phyloP scores from a whole-genome alignment of 2,113 vertebrate species.

The Ochotona curzoniae region DNA sequence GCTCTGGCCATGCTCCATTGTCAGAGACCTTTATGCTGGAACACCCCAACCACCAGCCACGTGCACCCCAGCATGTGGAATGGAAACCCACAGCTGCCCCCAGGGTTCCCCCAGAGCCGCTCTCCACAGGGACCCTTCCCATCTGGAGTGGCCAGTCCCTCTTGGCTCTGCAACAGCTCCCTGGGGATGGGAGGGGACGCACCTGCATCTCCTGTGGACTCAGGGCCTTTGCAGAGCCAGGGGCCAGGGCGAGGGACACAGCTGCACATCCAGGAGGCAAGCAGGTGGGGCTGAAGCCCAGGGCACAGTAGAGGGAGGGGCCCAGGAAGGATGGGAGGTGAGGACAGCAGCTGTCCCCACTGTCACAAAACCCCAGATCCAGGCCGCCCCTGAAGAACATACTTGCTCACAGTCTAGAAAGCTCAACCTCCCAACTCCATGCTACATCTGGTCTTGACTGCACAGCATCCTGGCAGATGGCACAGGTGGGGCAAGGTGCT shows the following conservation, averaged over 20 bases:
- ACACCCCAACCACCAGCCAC: background rate
- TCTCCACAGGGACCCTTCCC: background rate
- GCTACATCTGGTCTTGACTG: too few relatives aligned
- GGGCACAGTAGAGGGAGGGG: background rate
- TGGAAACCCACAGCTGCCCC: background rate
- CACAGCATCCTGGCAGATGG: too few relatives aligned
- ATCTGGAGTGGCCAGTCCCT: fast-evolving
- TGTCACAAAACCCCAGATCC: too few relatives aligned
- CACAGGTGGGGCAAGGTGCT: too few relatives aligned
- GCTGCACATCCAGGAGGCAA: background rate
- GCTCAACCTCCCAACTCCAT: too few relatives aligned
- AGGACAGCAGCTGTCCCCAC: too few relatives aligned
- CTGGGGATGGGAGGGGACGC: too few relatives aligned
- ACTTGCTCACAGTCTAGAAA: too few relatives aligned
- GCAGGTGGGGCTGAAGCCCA: background rate
- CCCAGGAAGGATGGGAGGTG: too few relatives aligned
- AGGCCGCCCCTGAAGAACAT: too few relatives aligned
- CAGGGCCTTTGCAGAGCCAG: fast-evolving
- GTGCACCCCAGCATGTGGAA: too few relatives aligned
- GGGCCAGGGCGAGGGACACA: background rate
- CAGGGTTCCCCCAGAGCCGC: background rate
- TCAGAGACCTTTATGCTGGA: fast-evolving
- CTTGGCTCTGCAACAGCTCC: too few relatives aligned
- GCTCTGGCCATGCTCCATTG: background rate
- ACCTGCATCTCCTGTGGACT: background rate